A percentile compares a stretch with the other conserved stretches of the same genome.
phyloP scores from a whole-genome alignment of 2,888 invertebrate species.

The Chorisops tibialis region DNA sequence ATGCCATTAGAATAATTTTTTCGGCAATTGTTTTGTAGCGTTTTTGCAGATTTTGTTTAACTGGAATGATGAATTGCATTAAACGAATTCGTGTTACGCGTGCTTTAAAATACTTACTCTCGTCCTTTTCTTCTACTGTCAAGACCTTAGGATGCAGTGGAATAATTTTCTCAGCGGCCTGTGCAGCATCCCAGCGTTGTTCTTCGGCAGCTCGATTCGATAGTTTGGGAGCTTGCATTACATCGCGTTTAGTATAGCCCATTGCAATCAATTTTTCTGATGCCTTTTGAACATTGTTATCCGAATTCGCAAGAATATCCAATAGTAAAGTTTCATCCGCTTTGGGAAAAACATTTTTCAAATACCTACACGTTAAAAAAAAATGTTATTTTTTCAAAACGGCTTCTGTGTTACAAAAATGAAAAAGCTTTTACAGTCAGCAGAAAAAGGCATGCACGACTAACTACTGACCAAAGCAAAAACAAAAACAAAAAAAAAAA shows the following conservation, averaged over 20 bases:
- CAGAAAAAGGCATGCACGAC: no score
- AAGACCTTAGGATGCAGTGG: conserved; percentile 61
- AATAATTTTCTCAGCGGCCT: conserved; percentile 39
- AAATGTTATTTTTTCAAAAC: background rate
- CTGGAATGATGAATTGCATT: conserved; percentile 50
- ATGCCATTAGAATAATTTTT: conserved; percentile 75
- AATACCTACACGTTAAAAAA: conserved; percentile 62
- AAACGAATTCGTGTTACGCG: background rate
- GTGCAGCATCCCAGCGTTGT: conserved; percentile 38
- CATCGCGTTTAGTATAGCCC: conserved; percentile 80
- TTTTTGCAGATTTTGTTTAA: conserved; percentile 65
- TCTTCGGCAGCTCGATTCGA: conserved; percentile 51
- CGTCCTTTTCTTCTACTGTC: conserved; percentile 66
- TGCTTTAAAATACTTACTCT: conserved; percentile 54
- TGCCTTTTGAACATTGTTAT: conserved; percentile 87
- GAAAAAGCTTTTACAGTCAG: background rate
- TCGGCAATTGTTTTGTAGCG: conserved; percentile 75
- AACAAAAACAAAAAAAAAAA: conserved; percentile 8
- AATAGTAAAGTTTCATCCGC: conserved; percentile 84
- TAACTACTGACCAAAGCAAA: conserved; percentile 14
- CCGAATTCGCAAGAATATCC: conserved; percentile 78
- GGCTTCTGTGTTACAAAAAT: background rate
- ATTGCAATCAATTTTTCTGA: conserved; percentile 75
- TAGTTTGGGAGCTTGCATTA: conserved; percentile 58
- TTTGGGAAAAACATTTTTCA: conserved; percentile 87